Evolutionary conservation across 2,888 invertebrate genomes (phyloP).

Genomic region (Cheilosia grossa): DNA sequence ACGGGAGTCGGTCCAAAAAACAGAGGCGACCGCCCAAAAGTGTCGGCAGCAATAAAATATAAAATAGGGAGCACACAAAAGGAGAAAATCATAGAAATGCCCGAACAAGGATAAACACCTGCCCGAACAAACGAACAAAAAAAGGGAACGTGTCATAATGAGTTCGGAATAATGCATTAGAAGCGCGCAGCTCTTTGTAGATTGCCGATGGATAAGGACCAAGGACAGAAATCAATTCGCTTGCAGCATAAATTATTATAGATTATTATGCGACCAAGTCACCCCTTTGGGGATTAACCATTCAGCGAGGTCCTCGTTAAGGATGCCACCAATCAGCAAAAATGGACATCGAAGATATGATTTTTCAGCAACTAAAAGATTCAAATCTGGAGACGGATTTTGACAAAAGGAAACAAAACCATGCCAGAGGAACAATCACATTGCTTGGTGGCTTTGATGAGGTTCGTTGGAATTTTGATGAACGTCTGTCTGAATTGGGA

Average conservation of each 20-base stretch:
- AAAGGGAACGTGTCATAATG: slow-evolving; percentile 71
- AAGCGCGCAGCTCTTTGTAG: slow-evolving; percentile 57
- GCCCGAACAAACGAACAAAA: slow-evolving; percentile 7
- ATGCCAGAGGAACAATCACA: slow-evolving; percentile 30
- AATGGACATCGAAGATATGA: slow-evolving; percentile 14
- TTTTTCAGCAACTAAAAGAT: slow-evolving; percentile 14
- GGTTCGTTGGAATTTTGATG: slow-evolving; percentile 70
- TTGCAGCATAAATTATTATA: slow-evolving; percentile 72
- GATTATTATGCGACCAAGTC: slow-evolving; percentile 39
- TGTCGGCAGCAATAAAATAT: slow-evolving; percentile 13
- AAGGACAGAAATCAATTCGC: slow-evolving; percentile 68
- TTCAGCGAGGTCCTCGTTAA: slow-evolving; percentile 31
- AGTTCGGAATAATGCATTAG: slow-evolving; percentile 72
- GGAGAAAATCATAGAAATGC: slow-evolving; percentile 44
- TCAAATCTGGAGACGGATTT: slow-evolving; percentile 7
- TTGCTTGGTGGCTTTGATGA: slow-evolving; percentile 44
- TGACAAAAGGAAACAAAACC: not conserved
- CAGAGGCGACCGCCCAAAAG: slow-evolving; percentile 55
- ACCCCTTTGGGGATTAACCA: slow-evolving; percentile 40
- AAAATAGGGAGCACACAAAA: not conserved
- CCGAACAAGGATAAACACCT: slow-evolving; percentile 56
- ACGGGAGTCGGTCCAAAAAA: not conserved
- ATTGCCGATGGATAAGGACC: slow-evolving; percentile 63
- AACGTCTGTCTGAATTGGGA: slow-evolving; percentile 60
- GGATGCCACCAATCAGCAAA: slow-evolving; percentile 32